Base-by-base conservation (phyloP, 2,797 vertebrate species). In the Phrynocephalus guinanensis region DNA sequence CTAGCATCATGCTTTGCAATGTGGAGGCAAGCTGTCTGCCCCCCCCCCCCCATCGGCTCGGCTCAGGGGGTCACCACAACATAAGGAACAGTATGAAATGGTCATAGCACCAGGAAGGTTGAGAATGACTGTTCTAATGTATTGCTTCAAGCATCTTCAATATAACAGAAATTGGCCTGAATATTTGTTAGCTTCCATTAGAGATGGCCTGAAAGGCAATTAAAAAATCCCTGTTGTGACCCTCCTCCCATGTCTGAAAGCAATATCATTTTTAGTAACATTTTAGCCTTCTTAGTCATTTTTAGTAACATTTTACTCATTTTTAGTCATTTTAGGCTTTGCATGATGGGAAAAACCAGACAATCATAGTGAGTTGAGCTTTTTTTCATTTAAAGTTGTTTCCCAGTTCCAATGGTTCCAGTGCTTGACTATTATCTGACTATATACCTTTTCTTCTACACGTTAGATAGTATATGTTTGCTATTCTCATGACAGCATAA, bases 181-280 rank as follows among this genome's bases (percentile, higher is more conserved):
- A 2, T 28, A 78, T 56, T 91, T 91, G 79, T 30, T 87, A 16
- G 0, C 44, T 89, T 88, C 85, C 9, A 11, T 24, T 48, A 84
- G 52, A 86, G 52, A 84, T 84, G 50, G 76, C 48, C 18, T 94
- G 90, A 90, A 89, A 94, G 81, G 71, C 48, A 95, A 56, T 95
- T 92, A 90, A 79, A 75, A 93, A 92, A 3, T 88, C 90, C 78
- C 80, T 90, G 5, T 82, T 93, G 13, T 83, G 81, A 76, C 63
- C 5, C 70, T 79, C 24, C 70, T 86, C 52, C 50, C 87, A 66
- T 90, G 48, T 81, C 91, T 78, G 82, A 92, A 83, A 92, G 48
- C 22, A 60, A 87, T 60, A 76, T 88, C 6, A 79, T 91, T 68
- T 94, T 93, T n/a, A 82, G 66, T 76, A 88, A 44, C 15, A 63